A percentile compares a stretch with the other conserved stretches of the same genome.
phyloP scores from a whole-genome alignment of 2,888 invertebrate genomes.

The Eristalis intricaria region DNA sequence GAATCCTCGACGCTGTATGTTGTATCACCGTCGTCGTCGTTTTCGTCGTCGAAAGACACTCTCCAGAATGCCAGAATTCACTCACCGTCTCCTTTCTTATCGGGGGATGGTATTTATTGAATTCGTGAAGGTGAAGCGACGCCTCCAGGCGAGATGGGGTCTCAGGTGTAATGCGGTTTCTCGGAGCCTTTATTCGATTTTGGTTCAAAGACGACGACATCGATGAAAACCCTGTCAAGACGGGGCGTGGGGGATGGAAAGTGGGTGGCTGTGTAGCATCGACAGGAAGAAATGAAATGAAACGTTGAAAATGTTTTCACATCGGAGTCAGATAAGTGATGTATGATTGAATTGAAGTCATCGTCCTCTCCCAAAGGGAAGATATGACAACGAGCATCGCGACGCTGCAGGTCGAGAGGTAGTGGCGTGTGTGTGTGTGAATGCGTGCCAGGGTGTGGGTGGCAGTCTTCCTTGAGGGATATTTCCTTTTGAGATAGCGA shows the following conservation, averaged over 20 bases:
- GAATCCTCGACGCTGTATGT: conserved; percentile 32
- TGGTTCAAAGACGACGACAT: conserved; percentile 13
- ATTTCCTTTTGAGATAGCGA: not conserved
- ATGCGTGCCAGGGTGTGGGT: not conserved
- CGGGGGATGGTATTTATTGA: not conserved
- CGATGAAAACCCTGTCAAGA: not conserved
- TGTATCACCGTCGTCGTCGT: conserved; percentile 50
- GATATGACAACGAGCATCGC: not conserved
- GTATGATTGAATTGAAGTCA: conserved; percentile 61
- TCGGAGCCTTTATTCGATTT: conserved; percentile 36
- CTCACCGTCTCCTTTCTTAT: conserved; percentile 37
- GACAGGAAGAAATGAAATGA: conserved; percentile 13
- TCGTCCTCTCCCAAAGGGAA: conserved; percentile 23
- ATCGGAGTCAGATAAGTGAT: conserved; percentile 55
- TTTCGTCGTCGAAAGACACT: conserved; percentile 45
- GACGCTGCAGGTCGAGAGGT: not conserved
- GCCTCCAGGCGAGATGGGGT: not conserved
- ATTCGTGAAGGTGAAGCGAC: not conserved
- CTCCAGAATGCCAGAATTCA: conserved; percentile 51
- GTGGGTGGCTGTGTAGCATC: not conserved
- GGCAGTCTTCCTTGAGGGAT: not conserved
- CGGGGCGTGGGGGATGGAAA: not conserved
- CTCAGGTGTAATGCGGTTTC: conserved; percentile 22
- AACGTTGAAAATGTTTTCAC: conserved; percentile 36
- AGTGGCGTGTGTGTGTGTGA: not conserved